Evolutionary conservation across 2,888 invertebrate species (phyloP), one percentile per base, ranked within the genome.

Genomic region (Conomelus anceps): DNA sequence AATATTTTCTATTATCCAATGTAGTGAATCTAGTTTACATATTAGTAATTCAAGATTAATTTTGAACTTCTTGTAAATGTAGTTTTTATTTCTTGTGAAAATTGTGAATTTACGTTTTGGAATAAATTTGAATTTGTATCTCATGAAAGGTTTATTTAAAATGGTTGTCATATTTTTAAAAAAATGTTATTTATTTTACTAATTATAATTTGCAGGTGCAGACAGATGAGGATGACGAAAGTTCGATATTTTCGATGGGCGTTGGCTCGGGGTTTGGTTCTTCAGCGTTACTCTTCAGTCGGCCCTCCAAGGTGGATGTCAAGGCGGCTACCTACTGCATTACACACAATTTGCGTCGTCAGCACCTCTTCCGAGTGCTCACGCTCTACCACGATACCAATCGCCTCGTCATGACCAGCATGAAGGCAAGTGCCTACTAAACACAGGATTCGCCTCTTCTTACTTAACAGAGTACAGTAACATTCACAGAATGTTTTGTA

Each of bases 311-410:
- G 29, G 86, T 86, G 7, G 26, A 86, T 26, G 86, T 86, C 11
- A 86, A 86, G 24, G 24, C 23, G 20, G 86, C 86, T n/a, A 86
- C 86, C 9, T 86, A 86, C 86, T 86, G 86, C 29, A 86, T 86
- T n/a, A 86, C 86, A 0, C 26, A 86, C 24, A 20, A 86, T 0
- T 23, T 86, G 29, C 24, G 29, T n/a, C 86, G 86, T 23, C 22
- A 22, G 23, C 86, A 86, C 22, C 29, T 86, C 0, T 86, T 86
- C 13, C 26, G 24, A 1, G 86, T 86, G 29, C 86, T 86, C 3
- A 0, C 22, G n/a, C 86, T 26, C 24, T 86, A 86, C 13, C 20
- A 23, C 11, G 86, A 29, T n/a, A 86, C 24, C 23, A 86, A 86
- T 26, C 23, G 17, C 1, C 85, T 85, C n/a, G 22, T 85, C 24